Percentiles rank a stretch among this genome's conserved stretches.
These are phyloP conservation scores for Lithophane semibrunnea DNA, from an alignment of 2,888 invertebrate genomes.

Conservation along the genomic window DNA sequence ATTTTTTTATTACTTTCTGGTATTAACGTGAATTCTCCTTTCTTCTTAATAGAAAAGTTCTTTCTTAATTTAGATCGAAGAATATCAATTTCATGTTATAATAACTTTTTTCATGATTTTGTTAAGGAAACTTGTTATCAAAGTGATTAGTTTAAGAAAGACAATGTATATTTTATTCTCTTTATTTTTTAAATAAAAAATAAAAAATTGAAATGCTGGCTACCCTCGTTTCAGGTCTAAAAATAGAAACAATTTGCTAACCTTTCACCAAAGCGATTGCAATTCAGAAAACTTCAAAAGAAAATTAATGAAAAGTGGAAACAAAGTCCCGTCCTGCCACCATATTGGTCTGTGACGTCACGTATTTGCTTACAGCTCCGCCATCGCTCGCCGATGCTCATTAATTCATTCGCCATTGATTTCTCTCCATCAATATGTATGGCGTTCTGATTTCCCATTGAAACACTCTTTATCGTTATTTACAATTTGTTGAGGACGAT, in stretches of 20 bases:
- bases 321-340: not conserved
- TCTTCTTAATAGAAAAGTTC: constrained; percentile 25
- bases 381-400: constrained; percentile 32
- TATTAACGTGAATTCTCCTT: constrained; percentile 37
- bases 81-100: constrained; percentile 20
- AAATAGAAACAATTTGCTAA: not conserved
- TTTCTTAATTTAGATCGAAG: constrained; percentile 3
- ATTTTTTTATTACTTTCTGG: constrained; percentile 30
- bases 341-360: constrained; percentile 33
- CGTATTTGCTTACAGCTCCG: constrained; percentile 20
- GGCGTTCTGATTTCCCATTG: constrained; percentile 24
- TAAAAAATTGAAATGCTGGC: not conserved
- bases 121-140: not conserved
- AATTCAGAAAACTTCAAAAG: not conserved
- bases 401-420: constrained; percentile 57
- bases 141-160: not conserved
- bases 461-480: constrained; percentile 33
- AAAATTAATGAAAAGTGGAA: constrained; percentile 16
- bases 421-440: constrained; percentile 52
- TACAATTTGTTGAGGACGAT: constrained; percentile 30
- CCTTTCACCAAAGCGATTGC: not conserved
- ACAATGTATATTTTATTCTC: not conserved
- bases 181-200: not conserved
- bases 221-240: not conserved
- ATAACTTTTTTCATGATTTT: not conserved